Conservation (phyloP, 2,888 invertebrate genomes). For the Atherix ibis region DNA sequence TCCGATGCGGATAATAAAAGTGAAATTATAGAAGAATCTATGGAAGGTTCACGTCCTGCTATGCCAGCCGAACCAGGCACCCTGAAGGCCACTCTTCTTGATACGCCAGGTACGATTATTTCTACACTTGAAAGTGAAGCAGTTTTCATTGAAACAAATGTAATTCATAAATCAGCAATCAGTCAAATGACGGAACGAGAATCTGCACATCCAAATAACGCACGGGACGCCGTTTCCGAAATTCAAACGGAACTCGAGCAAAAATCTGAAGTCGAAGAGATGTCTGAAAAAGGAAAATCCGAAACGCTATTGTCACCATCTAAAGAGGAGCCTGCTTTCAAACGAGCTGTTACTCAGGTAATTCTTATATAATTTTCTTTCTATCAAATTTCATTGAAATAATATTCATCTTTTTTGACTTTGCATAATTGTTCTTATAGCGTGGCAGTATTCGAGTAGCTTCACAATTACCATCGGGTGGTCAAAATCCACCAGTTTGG, state of each 20-base stretch:
- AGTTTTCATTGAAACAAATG: not conserved
- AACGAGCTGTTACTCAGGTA: slow-evolving; percentile 27
- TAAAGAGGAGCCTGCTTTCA: slow-evolving; percentile 11
- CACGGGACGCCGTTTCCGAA: not conserved
- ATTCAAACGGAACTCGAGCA: slow-evolving; percentile 1
- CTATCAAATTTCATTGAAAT: no score
- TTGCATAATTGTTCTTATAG: no score
- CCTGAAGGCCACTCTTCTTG: slow-evolving; percentile 74
- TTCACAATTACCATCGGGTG: slow-evolving; percentile 14
- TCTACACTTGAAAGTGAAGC: not conserved
- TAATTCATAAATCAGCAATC: no score
- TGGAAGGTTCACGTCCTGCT: slow-evolving; percentile 74
- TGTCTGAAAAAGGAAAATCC: no score
- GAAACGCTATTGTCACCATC: no score
- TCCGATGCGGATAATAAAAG: slow-evolving; percentile 34
- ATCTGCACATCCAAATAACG: slow-evolving; percentile 70
- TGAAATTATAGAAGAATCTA: slow-evolving; percentile 43
- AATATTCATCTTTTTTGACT: no score
- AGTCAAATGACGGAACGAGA: slow-evolving; percentile 90
- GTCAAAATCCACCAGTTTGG: slow-evolving; percentile 38
- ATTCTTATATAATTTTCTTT: slow-evolving; percentile 8
- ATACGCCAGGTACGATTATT: slow-evolving; percentile 56
- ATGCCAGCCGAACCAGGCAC: slow-evolving; percentile 84
- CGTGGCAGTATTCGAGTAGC: slow-evolving; percentile 46
- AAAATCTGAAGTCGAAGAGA: no score